Conservation (phyloP, 2,797 vertebrate genomes). For the Sebastes goodei region DNA sequence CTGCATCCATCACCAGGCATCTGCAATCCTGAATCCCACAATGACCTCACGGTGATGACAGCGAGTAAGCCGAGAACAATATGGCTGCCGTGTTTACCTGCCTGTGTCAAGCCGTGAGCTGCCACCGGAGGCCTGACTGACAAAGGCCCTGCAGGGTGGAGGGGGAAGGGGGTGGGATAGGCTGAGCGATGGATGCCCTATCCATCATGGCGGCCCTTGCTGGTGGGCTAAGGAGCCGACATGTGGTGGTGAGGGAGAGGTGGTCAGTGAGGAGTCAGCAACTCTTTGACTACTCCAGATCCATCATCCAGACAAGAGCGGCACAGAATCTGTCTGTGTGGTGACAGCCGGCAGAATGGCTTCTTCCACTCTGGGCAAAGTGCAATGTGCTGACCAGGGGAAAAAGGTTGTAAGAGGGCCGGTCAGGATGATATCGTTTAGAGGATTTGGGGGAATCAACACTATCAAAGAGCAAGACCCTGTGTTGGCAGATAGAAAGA, state of each 20-base stretch:
- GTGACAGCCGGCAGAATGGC: conserved; percentile 74
- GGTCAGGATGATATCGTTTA: conserved; percentile 39
- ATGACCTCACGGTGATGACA: conserved; percentile 76
- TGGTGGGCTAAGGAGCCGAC: conserved; percentile 71
- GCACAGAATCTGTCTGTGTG: conserved; percentile 71
- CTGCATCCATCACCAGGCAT: conserved; percentile 43
- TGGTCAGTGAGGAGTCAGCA: conserved; percentile 83
- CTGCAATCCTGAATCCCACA: conserved; percentile 28
- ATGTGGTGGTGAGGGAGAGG: conserved; percentile 75
- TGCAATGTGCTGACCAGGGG: conserved; percentile 76
- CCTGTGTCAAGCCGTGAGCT: conserved; percentile 65
- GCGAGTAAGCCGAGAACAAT: conserved; percentile 74
- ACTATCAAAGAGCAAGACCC: conserved; percentile 10
- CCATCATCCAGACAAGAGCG: conserved; percentile 81
- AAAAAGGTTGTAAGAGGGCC: conserved; percentile 46
- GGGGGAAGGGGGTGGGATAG: background rate
- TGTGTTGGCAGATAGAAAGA: conserved; percentile 14
- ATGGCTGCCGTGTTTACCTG: conserved; percentile 71
- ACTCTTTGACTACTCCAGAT: conserved; percentile 80
- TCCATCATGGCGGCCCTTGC: conserved; percentile 78
- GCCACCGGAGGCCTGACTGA: conserved; percentile 73
- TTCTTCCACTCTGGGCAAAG: conserved; percentile 66
- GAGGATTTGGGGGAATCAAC: conserved; percentile 49
- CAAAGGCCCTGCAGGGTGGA: conserved; percentile 72
- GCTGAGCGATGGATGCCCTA: conserved; percentile 78